Evolutionary conservation across 2,113 vertebrate species (phyloP).

Genomic region (Psephotus haematonotus): DNA sequence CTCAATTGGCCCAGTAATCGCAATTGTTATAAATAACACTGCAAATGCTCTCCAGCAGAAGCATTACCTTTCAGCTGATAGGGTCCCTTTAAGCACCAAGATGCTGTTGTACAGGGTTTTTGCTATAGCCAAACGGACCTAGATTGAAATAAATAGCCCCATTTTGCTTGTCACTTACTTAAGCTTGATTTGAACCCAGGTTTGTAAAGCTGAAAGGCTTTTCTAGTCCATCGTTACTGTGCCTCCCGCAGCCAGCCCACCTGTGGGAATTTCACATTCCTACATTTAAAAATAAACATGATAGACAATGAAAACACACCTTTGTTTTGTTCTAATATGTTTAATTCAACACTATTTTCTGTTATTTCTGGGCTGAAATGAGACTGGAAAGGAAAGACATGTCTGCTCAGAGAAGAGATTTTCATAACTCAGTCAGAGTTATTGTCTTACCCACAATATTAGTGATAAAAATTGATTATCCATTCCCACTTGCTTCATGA

Average conservation of each 20-base stretch:
- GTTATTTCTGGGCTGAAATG: neutral
- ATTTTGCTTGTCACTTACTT: constrained; percentile 53
- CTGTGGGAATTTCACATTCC: neutral
- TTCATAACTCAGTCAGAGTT: constrained; percentile 72
- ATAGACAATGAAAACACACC: neutral
- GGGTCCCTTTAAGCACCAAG: neutral
- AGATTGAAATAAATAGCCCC: constrained; percentile 60
- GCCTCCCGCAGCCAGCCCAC: neutral
- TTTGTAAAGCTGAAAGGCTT: constrained; percentile 43
- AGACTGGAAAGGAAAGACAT: neutral
- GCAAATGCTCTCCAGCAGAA: neutral
- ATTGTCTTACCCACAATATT: constrained; percentile 71
- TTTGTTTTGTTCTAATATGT: neutral
- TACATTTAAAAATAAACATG: neutral
- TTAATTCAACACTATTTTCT: neutral
- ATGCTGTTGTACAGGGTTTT: neutral
- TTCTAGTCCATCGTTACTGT: neutral
- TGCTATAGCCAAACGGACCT: constrained; percentile 20
- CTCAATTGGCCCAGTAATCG: neutral
- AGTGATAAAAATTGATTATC: constrained; percentile 83
- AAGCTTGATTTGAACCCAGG: constrained; percentile 51
- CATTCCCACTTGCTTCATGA: constrained; percentile 77
- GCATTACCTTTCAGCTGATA: neutral
- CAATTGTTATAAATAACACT: neutral
- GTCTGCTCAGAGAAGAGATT: constrained; percentile 42